Base-by-base conservation (phyloP, 2,797 vertebrate species). In the Spatula versicolor region DNA sequence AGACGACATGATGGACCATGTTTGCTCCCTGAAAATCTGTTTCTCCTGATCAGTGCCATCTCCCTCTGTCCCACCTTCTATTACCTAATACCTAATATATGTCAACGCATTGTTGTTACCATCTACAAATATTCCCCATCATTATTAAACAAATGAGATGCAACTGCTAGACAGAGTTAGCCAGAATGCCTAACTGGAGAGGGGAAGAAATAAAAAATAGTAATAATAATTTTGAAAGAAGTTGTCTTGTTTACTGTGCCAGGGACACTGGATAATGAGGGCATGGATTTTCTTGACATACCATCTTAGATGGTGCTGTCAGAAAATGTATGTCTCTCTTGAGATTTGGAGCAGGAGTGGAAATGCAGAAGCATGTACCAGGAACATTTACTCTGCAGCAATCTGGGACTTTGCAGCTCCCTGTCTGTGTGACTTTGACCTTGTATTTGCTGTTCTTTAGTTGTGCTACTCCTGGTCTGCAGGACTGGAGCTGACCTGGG, bases 331-430 rank as follows among this genome's bases (percentile, higher is more conserved):
- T 0, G 1, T 72, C 31, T 92, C 39, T 66, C 74, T 28, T 1
- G 1, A 74, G 58, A 22, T 66, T 33, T 76, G 78, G 31, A 73
- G 59, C n/a, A 67, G 50, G 41, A 43, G 41, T 3, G 48, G 58
- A 25, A 90, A 28, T 28, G 18, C 0, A 0, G 30, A 69, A 43
- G 18, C 50, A 43, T 55, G 12, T 0, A 2, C 31, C 19, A 33
- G 45, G 19, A 59, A 31, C 25, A 25, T 37, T 73, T 55, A 25
- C 33, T 71, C 48, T 86, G 48, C 58, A 46, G 75, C 43, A 45
- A 43, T 16, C 52, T 87, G 58, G 19, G 16, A 11, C 33, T 59
- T 28, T 73, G 39, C 58, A 60, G 11, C 39, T 86, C 56, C 20
- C 15, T 74, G 52, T 35, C 80, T 54, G 21, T 46, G 43, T 86